Conservation (phyloP, 2,888 invertebrate species). For the Pachydiplax longipennis region DNA sequence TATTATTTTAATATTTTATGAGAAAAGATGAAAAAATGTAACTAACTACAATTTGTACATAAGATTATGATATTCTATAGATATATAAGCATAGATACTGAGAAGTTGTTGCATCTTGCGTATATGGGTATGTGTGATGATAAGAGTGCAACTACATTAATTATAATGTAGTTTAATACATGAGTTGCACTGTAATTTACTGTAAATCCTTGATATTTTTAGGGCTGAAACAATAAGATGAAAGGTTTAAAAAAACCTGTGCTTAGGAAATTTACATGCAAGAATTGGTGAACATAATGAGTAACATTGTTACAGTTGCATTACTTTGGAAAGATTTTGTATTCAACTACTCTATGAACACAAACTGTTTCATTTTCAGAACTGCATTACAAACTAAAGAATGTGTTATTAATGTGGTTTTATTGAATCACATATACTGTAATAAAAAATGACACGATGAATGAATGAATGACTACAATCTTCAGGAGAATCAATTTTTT, state of each 20-base stretch:
- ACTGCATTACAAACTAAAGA: conserved; percentile 41
- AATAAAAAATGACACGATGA: conserved; percentile 24
- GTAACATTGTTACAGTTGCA: conserved; percentile 34
- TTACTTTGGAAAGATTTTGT: conserved; percentile 29
- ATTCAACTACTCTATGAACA: conserved; percentile 26
- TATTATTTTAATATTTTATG: conserved; percentile 44
- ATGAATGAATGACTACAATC: background rate
- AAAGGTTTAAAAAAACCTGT: background rate
- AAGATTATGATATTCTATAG: conserved; percentile 32
- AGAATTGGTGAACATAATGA: background rate
- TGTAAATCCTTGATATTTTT: conserved; percentile 42
- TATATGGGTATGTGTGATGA: conserved; percentile 37
- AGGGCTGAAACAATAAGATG: conserved; percentile 18
- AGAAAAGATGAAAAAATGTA: conserved; percentile 30
- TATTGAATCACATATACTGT: conserved; percentile 41
- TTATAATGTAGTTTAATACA: conserved; percentile 42
- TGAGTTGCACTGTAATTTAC: conserved; percentile 38
- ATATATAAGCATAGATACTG: conserved; percentile 26
- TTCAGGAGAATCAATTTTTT: too few relatives aligned
- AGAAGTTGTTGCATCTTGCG: conserved; percentile 43
- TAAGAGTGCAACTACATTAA: conserved; percentile 40
- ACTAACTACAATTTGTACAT: conserved; percentile 36
- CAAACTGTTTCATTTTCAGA: conserved; percentile 44
- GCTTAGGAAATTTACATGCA: conserved; percentile 22
- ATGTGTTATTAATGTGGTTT: conserved; percentile 38